Conservation (phyloP, 2,113 vertebrate species). For the Nothocercus nigrocapillus region DNA sequence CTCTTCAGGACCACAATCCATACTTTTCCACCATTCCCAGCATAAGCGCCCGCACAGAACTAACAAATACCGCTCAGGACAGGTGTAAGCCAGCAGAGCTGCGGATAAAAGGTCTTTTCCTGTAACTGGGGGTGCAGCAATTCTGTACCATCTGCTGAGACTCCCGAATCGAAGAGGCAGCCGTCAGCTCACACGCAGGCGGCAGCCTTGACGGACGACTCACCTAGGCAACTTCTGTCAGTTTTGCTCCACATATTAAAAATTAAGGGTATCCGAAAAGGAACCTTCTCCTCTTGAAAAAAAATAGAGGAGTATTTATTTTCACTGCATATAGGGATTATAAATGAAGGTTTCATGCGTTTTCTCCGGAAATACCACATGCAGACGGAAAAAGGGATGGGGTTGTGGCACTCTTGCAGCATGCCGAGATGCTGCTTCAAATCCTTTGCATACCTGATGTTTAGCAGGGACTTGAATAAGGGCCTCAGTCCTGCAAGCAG, state of each 20-base stretch:
- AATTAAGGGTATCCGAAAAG: rapidly evolving
- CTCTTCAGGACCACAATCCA: background rate
- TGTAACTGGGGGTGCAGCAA: background rate
- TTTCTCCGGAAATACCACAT: background rate
- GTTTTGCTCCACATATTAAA: background rate
- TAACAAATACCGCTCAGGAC: background rate
- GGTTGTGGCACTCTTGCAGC: background rate
- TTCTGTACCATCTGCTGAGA: background rate
- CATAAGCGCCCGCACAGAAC: background rate
- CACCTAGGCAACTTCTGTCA: background rate
- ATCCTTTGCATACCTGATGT: background rate
- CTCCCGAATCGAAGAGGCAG: background rate
- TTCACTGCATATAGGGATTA: rapidly evolving
- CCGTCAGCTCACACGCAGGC: rapidly evolving
- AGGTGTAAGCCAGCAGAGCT: background rate
- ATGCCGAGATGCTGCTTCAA: background rate
- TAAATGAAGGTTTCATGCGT: background rate
- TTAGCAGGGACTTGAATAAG: rapidly evolving
- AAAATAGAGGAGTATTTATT: background rate
- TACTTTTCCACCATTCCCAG: background rate
- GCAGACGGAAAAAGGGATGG: background rate
- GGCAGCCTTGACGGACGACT: background rate
- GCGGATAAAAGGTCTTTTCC: background rate
- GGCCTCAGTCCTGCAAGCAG: background rate
- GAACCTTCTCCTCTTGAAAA: rapidly evolving